phyloP scores from a whole-genome alignment of 2,797 vertebrate species.

The Selene dorsalis region DNA sequence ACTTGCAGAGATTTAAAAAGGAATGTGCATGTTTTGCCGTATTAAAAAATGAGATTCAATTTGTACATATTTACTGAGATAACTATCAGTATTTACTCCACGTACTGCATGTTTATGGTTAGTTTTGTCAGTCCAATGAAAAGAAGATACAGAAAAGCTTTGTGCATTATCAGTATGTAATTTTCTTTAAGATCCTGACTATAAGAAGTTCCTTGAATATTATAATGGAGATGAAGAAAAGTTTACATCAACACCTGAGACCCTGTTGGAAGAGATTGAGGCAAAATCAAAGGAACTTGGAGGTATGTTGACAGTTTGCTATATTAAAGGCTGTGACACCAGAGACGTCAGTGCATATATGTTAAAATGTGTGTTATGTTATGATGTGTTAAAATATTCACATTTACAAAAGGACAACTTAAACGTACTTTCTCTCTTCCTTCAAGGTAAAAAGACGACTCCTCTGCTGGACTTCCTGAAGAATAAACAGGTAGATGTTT shows the following conservation, averaged over 20 bases:
- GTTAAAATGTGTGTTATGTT: no score
- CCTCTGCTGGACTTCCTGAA: constrained; percentile 98
- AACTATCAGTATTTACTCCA: not conserved
- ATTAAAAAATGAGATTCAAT: not conserved
- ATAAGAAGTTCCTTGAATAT: constrained; percentile 95
- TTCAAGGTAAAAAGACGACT: constrained; percentile 95
- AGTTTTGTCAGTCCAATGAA: not conserved
- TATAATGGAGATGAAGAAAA: constrained; percentile 97
- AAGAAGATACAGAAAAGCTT: not conserved
- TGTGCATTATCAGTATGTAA: no score
- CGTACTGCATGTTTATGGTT: not conserved
- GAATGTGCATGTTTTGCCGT: not conserved
- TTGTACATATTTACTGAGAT: not conserved
- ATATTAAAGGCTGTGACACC: not conserved
- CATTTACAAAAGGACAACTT: not conserved
- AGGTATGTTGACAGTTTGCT: constrained; percentile 81
- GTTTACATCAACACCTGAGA: constrained; percentile 95
- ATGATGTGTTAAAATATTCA: no score
- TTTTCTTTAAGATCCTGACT: constrained; percentile 92
- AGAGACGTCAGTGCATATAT: not conserved
- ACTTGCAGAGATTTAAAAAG: not conserved
- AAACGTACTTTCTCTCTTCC: constrained; percentile 41
- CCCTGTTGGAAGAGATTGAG: constrained; percentile 96
- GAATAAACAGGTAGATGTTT: constrained; percentile 93
- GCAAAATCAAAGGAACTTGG: constrained; percentile 96